These are phyloP conservation scores for Vicugna pacos DNA, from an alignment of 2,113 vertebrate genomes.

Conservation along the genomic window DNA sequence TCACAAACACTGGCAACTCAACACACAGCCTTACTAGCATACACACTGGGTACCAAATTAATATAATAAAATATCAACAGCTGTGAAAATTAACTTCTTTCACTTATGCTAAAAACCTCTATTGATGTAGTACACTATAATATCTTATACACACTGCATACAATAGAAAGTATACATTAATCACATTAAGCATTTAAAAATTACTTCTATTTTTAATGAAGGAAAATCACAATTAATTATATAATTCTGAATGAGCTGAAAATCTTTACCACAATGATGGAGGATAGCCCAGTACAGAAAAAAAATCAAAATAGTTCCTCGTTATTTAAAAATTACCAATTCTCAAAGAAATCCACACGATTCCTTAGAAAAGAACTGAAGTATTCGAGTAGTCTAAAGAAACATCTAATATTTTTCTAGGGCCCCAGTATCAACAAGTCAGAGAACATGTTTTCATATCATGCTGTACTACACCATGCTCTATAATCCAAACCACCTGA, in stretches of 20 bases:
- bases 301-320: not conserved
- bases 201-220: not conserved
- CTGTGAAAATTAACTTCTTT: constrained; percentile 32
- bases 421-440: not conserved
- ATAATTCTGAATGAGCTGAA: constrained; percentile 35
- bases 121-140: not conserved
- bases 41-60: not conserved
- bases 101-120: not conserved
- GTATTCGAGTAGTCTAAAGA: not conserved
- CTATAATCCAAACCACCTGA: not conserved
- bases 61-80: not conserved
- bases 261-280: not conserved
- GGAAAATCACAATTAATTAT: not conserved
- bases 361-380: not conserved
- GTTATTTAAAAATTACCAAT: not conserved
- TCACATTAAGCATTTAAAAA: not conserved
- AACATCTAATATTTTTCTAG: not conserved
- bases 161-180: not conserved
- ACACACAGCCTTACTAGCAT: not conserved
- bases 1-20: not conserved
- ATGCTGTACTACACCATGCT: not conserved
- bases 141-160: not conserved
- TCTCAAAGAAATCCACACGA: not conserved
- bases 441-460: not conserved
- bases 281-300: not conserved